Conservation (phyloP, 64 coral and sea anemone genomes). For the Hydrozoanthus tunicans region DNA sequence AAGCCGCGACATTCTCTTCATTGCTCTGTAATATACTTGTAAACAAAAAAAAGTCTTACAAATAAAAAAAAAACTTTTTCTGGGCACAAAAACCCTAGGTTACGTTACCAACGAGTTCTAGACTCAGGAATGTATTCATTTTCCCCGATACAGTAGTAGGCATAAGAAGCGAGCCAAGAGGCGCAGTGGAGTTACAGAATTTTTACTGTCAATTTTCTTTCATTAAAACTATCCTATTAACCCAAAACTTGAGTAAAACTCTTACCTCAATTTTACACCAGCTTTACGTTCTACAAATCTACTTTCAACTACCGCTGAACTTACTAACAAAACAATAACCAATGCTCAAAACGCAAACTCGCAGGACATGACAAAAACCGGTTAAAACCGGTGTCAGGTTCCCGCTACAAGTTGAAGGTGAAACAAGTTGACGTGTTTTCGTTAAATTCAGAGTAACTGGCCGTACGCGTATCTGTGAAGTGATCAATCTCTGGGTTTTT, state of each 20-base stretch:
- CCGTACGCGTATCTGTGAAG: neutral
- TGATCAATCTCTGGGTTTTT: no score
- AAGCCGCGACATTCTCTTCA: neutral
- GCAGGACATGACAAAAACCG: neutral
- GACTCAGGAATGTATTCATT: no score
- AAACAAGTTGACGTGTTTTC: neutral
- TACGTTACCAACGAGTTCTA: neutral
- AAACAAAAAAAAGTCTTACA: neutral
- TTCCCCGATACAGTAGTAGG: no score
- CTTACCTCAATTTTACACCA: neutral
- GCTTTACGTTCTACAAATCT: neutral
- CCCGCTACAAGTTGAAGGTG: neutral
- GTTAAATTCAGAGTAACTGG: neutral
- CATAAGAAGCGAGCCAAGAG: no score
- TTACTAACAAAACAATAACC: neutral
- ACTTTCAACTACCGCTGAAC: neutral
- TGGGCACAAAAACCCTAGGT: neutral
- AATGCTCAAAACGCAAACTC: neutral
- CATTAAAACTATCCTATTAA: neutral
- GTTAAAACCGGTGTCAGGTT: slow-evolving; percentile 24
- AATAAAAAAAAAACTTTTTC: no score
- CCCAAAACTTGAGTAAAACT: neutral
- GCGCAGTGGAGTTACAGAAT: no score
- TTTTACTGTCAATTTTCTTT: no score
- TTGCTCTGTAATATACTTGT: neutral